Evolutionary conservation across 2,888 invertebrate genomes (phyloP).

Genomic region (Galerucella calmariensis): DNA sequence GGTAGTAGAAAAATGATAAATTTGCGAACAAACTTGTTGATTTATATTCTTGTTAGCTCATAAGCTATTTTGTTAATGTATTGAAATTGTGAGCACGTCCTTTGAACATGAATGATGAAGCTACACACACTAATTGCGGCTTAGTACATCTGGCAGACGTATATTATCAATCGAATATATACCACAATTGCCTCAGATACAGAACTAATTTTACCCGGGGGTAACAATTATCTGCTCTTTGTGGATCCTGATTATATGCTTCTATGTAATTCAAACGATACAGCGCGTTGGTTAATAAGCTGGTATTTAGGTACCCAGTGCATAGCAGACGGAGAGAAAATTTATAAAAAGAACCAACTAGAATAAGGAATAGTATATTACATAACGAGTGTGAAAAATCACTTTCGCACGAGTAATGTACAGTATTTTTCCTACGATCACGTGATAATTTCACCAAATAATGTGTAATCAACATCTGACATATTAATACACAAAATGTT

Average conservation of each 20-base stretch:
- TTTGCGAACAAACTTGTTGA: not conserved
- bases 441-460: too few relatives aligned
- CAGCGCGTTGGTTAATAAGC: conserved; percentile 1
- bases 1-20: too few relatives aligned
- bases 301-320: not conserved
- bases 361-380: too few relatives aligned
- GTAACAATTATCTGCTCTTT: conserved; percentile 5
- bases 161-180: not conserved
- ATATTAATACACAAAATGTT: too few relatives aligned
- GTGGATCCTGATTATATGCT: not conserved
- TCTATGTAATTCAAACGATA: not conserved
- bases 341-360: too few relatives aligned
- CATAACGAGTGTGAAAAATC: too few relatives aligned
- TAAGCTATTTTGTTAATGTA: not conserved
- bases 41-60: not conserved
- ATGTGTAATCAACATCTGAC: too few relatives aligned
- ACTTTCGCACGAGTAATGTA: too few relatives aligned
- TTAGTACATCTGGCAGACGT: conserved; percentile 1
- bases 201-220: conserved; percentile 2
- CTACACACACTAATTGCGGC: conserved; percentile 4
- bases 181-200: conserved; percentile 4
- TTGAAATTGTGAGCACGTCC: conserved; percentile 1
- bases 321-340: not conserved
- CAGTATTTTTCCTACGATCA: too few relatives aligned
- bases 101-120: not conserved